Evolutionary conservation across 2,888 invertebrate species (phyloP).

Genomic region (Ophion ventricosus): DNA sequence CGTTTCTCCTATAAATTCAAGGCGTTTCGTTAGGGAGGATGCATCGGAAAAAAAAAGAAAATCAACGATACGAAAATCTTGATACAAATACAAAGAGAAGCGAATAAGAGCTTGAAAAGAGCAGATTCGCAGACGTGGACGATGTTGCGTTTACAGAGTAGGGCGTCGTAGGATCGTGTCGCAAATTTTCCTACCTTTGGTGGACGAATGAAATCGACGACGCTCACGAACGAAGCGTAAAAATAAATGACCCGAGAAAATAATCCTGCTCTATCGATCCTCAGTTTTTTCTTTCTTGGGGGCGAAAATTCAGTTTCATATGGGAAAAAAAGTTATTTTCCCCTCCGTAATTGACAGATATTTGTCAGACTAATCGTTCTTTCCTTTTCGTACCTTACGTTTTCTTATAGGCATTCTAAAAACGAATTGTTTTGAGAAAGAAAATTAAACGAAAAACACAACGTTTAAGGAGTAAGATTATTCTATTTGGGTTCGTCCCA

Average conservation of each 20-base stretch:
- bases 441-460: no score
- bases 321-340: neutral
- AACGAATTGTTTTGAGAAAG: no score
- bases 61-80: neutral
- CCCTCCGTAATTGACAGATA: neutral
- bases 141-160: neutral
- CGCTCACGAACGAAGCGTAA: slow-evolving; percentile 37
- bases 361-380: neutral
- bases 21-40: slow-evolving; percentile 28
- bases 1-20: slow-evolving; percentile 69
- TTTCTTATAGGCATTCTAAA: neutral
- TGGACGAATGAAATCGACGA: slow-evolving; percentile 28
- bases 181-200: slow-evolving; percentile 15
- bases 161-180: neutral
- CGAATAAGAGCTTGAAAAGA: neutral
- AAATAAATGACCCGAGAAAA: slow-evolving; percentile 19
- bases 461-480: no score
- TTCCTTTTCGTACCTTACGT: neutral
- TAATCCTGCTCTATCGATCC: slow-evolving; percentile 42
- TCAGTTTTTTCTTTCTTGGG: neutral
- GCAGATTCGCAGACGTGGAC: neutral
- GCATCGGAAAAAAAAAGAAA: slow-evolving; percentile 8
- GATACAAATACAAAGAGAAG: neutral
- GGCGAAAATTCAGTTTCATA: neutral
- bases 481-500: no score